Evolutionary conservation across 2,797 vertebrate species (phyloP), one percentile per base, ranked within the genome.

Genomic region (Champsocephalus gunnari): DNA sequence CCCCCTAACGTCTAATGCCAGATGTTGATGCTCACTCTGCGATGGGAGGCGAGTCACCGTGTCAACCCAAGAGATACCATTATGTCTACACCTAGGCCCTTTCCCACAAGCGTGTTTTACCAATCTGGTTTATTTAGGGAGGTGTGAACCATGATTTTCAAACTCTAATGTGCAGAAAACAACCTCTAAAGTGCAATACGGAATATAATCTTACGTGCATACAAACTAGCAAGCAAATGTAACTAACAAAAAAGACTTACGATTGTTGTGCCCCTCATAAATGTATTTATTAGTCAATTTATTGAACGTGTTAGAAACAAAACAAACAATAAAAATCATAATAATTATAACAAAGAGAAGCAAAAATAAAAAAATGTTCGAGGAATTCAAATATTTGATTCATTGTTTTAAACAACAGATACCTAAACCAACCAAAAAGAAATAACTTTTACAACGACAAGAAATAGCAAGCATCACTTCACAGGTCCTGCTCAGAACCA

Each of bases 11-110:
- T 51, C 67, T 17, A 24, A 43, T 0, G 19, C 73, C 80, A 85
- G 76, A 85, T 84, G 80, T 82, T 74, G 47, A 21, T 1, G 7
- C 49, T 64, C 21, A 41, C 54, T 79, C 49, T 51, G 61, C 19
- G 3, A 66, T 32, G 28, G 60, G 60, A 54, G 48, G 60, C 34
- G 48, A 71, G 67, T 76, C 65, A 34, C 3, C 19, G 47, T 69
- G 66, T 73, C 67, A 71, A 14, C 61, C 21, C 32, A 71, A 65
- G 60, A 13, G 44, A 51, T 17, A 13, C 32, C 79, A 77, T 85
- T 85, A 81, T 82, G 72, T 53, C 67, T 14, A 16, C 71, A 67
- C 60, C 64, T 34, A 3, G 32, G 68, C 21, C 76, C 34, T 7
- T 38, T 38, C 8, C 34, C 34, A 38, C 28, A 44, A 59, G 50